phyloP scores from a whole-genome alignment of 1,140 invertebrate genomes.

The Vollenhovia emeryi region DNA sequence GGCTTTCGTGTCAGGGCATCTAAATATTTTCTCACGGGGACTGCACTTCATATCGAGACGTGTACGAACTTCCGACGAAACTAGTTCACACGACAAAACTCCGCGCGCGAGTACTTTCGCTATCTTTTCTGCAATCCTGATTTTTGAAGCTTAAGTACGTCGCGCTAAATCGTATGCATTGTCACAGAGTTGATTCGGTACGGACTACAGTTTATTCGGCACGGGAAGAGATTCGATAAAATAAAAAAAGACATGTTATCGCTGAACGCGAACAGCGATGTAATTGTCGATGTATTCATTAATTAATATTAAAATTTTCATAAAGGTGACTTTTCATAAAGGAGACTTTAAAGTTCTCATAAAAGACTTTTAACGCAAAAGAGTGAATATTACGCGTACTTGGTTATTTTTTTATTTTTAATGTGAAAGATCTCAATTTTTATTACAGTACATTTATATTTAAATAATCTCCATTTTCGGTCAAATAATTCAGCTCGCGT shows the following conservation, averaged over 20 bases:
- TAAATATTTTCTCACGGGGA: slow-evolving; percentile 51
- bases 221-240: too few species aligned
- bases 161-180: background rate
- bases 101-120: background rate
- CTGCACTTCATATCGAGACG: slow-evolving; percentile 52
- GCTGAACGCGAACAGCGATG: background rate
- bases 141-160: background rate
- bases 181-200: background rate
- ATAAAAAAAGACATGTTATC: background rate
- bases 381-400: background rate
- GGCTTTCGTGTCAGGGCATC: slow-evolving; percentile 29
- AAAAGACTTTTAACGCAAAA: background rate
- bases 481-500: background rate
- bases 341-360: background rate
- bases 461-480: background rate
- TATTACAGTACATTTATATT: background rate
- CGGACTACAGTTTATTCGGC: background rate
- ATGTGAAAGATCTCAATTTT: background rate
- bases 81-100: slow-evolving; percentile 47
- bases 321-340: background rate
- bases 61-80: slow-evolving; percentile 37
- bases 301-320: background rate
- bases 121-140: background rate
- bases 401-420: background rate
- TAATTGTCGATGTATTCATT: background rate